Percentiles rank a stretch among this genome's conserved stretches.
phyloP scores from a whole-genome alignment of 2,113 vertebrate genomes.

The Crotalus tigris region DNA sequence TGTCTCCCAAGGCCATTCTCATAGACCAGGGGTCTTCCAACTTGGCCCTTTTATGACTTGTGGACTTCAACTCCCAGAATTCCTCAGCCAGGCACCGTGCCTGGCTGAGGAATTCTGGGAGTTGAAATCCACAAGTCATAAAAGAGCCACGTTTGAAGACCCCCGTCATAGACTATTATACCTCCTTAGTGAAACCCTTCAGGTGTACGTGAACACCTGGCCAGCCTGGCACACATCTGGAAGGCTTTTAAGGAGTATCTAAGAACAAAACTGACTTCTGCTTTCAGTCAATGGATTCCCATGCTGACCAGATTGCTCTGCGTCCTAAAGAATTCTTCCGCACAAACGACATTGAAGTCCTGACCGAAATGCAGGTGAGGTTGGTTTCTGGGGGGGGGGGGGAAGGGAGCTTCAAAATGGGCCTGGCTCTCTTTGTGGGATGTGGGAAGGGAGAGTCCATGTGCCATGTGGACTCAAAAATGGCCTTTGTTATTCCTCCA shows the following conservation, averaged over 20 bases:
- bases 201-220: background rate
- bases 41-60: too few relatives aligned
- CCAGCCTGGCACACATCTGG: background rate
- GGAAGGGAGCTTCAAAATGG: background rate
- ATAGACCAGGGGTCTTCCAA: too few relatives aligned
- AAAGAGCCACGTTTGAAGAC: too few relatives aligned
- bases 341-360: conserved; percentile 87
- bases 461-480: background rate
- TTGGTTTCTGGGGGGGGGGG: background rate
- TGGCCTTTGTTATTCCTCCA: background rate
- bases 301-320: conserved; percentile 87
- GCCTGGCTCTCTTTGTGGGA: background rate
- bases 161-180: background rate
- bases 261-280: background rate
- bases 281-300: conserved; percentile 88
- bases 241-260: background rate
- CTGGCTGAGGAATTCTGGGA: too few relatives aligned
- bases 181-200: background rate
- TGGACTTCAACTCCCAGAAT: too few relatives aligned
- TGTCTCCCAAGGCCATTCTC: background rate
- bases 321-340: conserved; percentile 90
- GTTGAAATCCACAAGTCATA: too few relatives aligned
- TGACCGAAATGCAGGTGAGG: conserved; percentile 89
- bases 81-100: too few relatives aligned
- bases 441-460: background rate